A percentile compares a stretch with the other conserved stretches of the same genome.
Evolutionary conservation across 2,797 vertebrate species (phyloP).

Genomic region (Tapirus indicus): DNA sequence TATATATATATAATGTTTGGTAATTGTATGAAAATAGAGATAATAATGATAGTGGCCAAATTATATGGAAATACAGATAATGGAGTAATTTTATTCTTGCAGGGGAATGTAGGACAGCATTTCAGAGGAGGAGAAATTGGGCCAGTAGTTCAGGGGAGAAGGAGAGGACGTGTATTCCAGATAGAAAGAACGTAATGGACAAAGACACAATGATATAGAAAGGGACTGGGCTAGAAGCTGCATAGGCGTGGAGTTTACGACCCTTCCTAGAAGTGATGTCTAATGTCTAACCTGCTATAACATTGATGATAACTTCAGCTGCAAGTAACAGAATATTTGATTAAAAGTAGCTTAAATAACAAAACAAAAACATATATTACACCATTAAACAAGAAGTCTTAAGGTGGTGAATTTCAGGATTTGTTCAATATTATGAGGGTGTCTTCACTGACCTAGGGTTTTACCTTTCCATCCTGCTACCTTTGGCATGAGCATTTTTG

Average conservation of each 20-base stretch:
- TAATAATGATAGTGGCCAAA: background rate
- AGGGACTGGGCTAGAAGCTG: background rate
- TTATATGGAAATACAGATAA: background rate
- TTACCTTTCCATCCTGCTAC: background rate
- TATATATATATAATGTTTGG: background rate
- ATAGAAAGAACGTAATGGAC: background rate
- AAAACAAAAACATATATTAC: background rate
- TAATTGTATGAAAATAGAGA: background rate
- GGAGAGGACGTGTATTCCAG: background rate
- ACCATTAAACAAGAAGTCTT: background rate
- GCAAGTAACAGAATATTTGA: slow-evolving; percentile 19
- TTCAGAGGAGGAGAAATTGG: background rate
- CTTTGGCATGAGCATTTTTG: background rate
- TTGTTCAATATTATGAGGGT: background rate
- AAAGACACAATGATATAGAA: background rate
- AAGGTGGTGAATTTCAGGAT: background rate
- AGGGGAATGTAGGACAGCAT: background rate
- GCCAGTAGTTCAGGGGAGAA: background rate
- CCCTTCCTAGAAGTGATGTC: background rate
- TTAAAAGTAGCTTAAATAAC: background rate
- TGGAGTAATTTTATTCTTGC: background rate
- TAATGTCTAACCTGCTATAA: background rate
- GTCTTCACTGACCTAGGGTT: background rate
- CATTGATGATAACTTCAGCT: background rate
- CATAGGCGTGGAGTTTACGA: background rate